Base-by-base conservation (phyloP, 1,140 invertebrate genomes). In the Ctenoplectra terminalis region DNA sequence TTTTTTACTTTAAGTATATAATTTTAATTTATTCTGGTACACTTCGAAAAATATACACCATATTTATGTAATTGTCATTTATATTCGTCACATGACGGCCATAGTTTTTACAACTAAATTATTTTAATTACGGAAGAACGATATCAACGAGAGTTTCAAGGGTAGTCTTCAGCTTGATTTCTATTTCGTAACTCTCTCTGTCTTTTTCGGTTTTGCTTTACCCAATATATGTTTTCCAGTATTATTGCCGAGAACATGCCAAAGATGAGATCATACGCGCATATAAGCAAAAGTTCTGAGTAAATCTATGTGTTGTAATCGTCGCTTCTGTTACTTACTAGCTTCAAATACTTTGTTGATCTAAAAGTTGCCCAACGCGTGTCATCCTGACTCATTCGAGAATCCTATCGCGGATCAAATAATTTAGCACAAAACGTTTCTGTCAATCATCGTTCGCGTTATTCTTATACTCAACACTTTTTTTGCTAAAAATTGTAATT, bases 211-310 rank as follows among this genome's bases (percentile, higher is more conserved):
- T 1, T 54, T 31, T 29, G 56, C 26, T 20, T 72, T 52, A 31
- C 1, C 15, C 31, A 52, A 37, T 67, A 46, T 34, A 15, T 37
- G 29, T 73, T 66, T 56, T 81, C 61, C 58, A 64, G 78, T 0
- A 37, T 82, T 74, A 20, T 43, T 20, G 40, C 29, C 46, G 9
- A 0, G 29, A 40, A 56, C 29, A 52, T 81, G 84, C 83, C 83
- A 85, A 72, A n/a, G 48, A 61, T 85, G 66, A 85, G 54, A 73
- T 81, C 64, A 85, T 26, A n/a, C 46, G 40, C 40, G 71, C 54
- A 48, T 81, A 84, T 71, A 73, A 81, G 56, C 29, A 61, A 8
- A 71, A 69, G 31, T 75, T 85, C 76, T 26, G 15, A 23, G 66
- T 66, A 81, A 64, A 85, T 34, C 31, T n/a, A n/a, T 15, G 29